phyloP scores from a whole-genome alignment of 2,113 vertebrate species.

The Cyphomyrus plagiostoma region DNA sequence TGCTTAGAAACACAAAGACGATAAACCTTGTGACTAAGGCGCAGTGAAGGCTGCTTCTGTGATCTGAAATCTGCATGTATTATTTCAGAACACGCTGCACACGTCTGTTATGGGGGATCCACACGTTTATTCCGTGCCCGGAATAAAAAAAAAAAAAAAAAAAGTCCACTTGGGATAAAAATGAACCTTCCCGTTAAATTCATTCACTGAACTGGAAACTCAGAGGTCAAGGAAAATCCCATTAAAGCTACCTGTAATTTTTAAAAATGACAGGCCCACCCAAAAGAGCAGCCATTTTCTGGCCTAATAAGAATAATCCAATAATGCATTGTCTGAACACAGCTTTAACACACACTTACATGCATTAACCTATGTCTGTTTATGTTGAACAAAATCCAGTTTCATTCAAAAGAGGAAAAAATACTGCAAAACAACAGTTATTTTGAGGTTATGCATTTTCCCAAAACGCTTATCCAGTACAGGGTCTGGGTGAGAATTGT shows the following conservation, averaged over 20 bases:
- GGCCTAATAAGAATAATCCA: background rate
- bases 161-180: background rate
- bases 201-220: background rate
- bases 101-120: background rate
- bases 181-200: background rate
- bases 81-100: background rate
- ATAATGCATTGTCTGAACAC: background rate
- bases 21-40: background rate
- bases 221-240: constrained; percentile 1
- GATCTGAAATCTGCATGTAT: background rate
- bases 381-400: background rate
- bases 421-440: background rate
- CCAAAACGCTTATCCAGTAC: background rate
- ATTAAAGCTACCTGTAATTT: constrained; percentile 5
- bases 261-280: background rate
- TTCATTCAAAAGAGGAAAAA: background rate
- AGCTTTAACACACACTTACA: background rate
- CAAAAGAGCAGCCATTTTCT: background rate
- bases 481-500: background rate
- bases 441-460: background rate
- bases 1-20: background rate
- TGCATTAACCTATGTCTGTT: background rate
- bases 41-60: background rate
- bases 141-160: background rate
- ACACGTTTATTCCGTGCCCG: background rate